Base-by-base conservation (phyloP, 1,140 invertebrate species). In the Lepidurus couesii region DNA sequence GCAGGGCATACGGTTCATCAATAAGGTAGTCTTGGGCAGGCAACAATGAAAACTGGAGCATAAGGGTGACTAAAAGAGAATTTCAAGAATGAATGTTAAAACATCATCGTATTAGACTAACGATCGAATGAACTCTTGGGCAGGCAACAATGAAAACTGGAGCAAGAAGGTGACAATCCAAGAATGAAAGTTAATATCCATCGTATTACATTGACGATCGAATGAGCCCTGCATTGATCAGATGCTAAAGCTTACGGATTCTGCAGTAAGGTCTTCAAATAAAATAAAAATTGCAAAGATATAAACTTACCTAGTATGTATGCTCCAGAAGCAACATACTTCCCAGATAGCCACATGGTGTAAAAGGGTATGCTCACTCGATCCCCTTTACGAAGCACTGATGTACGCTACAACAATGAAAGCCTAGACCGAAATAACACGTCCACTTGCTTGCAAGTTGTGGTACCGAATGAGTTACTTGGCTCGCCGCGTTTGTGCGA, bases 31-130 rank as follows among this genome's bases (percentile, higher is more conserved):
- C 6, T 16, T 65, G 9, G 16, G 53, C 16, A 7, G 13, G 6
- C 53, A 65, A 65, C 53, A 65, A 65, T 16, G 53, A 65, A 65
- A 65, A 65, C 53, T 65, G 53, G 16, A 65, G 53, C 53, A 65
- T 7, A 13, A 65, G 3, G 53, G 53, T 21, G 16, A 65, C 53
- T 65, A 21, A 7, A 13, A 65, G 21, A 65, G 1, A 16, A 16
- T n/a, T 7, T 13, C 13, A 21, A 10, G 16, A 65, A 65, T 65
- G n/a, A 65, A 65, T 34, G 0, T 34, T 34, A 34, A 34, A 34
- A 34, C 2, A 34, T 3, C 2, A 34, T 34, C 34, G 34, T 34
- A 34, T 34, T 34, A 34, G 34, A 34, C 34, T 34, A 34, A 34
- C 34, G 34, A 34, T 34, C 34, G 2, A 65, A 21, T 13, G 53